Percentiles rank a stretch among this genome's conserved stretches.
Conservation (phyloP, 2,888 invertebrate species). For the Acrobasis repandana region DNA sequence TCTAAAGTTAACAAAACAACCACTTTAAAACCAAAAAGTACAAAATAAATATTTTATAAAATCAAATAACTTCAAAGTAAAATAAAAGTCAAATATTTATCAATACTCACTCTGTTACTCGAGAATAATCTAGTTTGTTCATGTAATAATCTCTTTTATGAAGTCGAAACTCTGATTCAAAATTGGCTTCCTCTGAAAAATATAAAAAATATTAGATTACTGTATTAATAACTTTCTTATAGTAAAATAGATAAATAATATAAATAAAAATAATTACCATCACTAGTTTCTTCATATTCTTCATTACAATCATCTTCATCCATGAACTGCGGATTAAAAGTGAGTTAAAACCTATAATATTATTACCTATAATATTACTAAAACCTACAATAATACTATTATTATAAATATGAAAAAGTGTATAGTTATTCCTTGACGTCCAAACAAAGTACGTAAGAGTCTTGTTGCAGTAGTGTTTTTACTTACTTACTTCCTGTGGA, state of each 20-base stretch:
- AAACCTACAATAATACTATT: conserved; percentile 11
- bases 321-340: conserved; percentile 51
- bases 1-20: no score
- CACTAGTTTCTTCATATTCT: conserved; percentile 73
- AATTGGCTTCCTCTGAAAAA: conserved; percentile 79
- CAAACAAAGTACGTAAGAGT: no score
- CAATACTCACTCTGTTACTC: conserved; percentile 87
- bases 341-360: conserved; percentile 28
- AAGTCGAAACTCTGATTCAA: conserved; percentile 89
- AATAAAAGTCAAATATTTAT: not conserved
- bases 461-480: no score
- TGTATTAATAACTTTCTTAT: not conserved
- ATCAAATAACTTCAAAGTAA: not conserved
- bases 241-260: not conserved
- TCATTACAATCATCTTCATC: conserved; percentile 57
- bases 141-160: conserved; percentile 96
- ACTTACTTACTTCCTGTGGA: no score
- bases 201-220: conserved; percentile 17
- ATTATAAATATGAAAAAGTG: no score
- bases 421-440: no score
- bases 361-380: no score
- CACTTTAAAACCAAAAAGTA: no score
- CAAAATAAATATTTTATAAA: not conserved
- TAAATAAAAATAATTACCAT: conserved; percentile 50
- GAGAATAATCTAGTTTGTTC: conserved; percentile 91